Evolutionary conservation across 2,888 invertebrate genomes (phyloP).

Genomic region (Ectobius pallidus): DNA sequence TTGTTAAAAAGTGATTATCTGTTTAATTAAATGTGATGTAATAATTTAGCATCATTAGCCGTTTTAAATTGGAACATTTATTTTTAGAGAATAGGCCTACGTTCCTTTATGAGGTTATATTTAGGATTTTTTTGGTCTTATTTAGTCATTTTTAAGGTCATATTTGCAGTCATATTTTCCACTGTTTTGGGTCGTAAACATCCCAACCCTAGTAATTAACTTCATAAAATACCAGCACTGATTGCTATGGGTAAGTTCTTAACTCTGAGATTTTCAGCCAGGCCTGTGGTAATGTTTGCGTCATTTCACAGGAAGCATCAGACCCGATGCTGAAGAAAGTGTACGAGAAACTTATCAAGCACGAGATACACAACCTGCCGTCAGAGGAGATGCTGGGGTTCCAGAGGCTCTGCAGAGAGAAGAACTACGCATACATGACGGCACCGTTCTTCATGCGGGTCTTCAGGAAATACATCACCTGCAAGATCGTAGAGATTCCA

Average conservation of each 20-base stretch:
- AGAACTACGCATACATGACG: neutral
- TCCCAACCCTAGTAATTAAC: too few relatives aligned
- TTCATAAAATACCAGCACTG: neutral
- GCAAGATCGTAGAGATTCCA: neutral
- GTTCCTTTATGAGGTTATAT: too few relatives aligned
- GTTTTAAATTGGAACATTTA: too few relatives aligned
- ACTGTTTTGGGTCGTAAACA: too few relatives aligned
- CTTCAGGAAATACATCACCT: neutral
- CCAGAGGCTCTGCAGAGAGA: neutral
- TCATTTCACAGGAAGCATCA: neutral
- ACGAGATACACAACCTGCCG: neutral
- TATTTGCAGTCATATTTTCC: too few relatives aligned
- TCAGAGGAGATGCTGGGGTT: neutral
- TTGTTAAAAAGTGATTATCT: too few relatives aligned
- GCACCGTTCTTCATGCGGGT: neutral
- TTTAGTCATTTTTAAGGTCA: too few relatives aligned
- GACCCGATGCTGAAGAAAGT: neutral
- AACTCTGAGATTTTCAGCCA: neutral
- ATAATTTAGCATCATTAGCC: too few relatives aligned
- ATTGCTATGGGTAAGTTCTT: neutral
- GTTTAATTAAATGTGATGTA: too few relatives aligned
- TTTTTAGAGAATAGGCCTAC: too few relatives aligned
- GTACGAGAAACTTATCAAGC: neutral
- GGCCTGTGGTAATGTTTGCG: neutral
- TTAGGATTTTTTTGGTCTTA: too few relatives aligned